Evolutionary conservation across 1,140 invertebrate species (phyloP).

Genomic region (Lordiphosa clarofinis): DNA sequence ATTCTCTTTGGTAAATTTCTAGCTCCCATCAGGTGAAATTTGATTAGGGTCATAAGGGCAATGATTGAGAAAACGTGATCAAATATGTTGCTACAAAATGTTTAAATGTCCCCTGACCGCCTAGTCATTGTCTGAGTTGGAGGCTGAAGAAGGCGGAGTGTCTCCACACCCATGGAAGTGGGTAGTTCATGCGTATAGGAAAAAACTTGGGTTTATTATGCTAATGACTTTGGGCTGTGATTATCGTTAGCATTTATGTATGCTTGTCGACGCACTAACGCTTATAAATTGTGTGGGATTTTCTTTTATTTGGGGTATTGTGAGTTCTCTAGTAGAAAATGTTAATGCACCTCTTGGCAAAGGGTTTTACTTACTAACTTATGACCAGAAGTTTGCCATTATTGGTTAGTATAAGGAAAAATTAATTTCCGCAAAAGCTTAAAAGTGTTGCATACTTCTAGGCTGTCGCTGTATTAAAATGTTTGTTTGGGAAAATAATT

Average conservation of each 20-base stretch:
- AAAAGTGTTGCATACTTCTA: no score
- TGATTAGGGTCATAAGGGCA: constrained; percentile 77
- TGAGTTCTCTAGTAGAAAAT: background rate
- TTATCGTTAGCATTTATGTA: constrained; percentile 63
- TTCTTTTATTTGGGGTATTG: constrained; percentile 6
- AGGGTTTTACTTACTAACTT: no score
- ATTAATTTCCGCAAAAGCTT: no score
- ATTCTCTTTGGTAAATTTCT: constrained; percentile 69
- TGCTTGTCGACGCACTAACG: constrained; percentile 51
- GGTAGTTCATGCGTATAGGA: constrained; percentile 53
- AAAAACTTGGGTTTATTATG: constrained; percentile 73
- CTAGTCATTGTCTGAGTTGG: constrained; percentile 39
- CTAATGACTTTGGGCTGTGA: constrained; percentile 73
- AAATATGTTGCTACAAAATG: constrained; percentile 77
- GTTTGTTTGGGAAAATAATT: no score
- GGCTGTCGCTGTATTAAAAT: no score
- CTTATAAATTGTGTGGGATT: constrained; percentile 36
- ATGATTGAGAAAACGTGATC: constrained; percentile 78
- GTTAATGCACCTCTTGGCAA: constrained; percentile 1
- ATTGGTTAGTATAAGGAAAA: no score
- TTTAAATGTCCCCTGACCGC: constrained; percentile 56
- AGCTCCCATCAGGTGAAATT: constrained; percentile 74
- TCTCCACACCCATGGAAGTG: background rate
- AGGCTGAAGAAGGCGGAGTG: constrained; percentile 1
- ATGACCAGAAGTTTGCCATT: no score